Conservation (phyloP, 1,140 invertebrate genomes). For the Matsumurasca onukii region DNA sequence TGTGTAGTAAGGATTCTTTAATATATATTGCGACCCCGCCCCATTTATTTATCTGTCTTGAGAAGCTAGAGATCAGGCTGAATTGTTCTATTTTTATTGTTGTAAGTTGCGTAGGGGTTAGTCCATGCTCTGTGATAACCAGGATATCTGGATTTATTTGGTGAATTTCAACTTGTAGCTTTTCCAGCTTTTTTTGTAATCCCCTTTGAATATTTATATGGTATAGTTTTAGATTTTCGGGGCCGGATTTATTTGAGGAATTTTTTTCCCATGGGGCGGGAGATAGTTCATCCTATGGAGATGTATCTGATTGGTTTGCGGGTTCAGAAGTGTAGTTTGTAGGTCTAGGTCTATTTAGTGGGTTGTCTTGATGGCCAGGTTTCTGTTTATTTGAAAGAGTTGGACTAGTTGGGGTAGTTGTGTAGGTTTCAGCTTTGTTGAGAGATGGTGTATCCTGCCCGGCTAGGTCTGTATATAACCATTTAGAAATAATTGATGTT, state of each 20-base stretch:
- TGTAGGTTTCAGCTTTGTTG: background rate
- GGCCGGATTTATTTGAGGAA: background rate
- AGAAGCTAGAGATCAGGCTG: too few relatives aligned
- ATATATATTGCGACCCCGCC: background rate
- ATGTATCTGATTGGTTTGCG: background rate
- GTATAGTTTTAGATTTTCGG: background rate
- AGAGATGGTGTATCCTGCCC: background rate
- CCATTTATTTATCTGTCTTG: too few relatives aligned
- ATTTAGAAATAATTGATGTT: too few relatives aligned
- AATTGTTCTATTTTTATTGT: too few relatives aligned
- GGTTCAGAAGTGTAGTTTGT: background rate
- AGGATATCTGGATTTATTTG: conserved; percentile 23
- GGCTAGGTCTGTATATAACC: too few relatives aligned
- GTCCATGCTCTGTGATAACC: background rate
- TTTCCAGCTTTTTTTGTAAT: conserved; percentile 5
- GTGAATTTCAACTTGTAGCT: background rate
- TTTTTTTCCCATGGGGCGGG: background rate
- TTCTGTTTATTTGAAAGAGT: background rate
- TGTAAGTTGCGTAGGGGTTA: background rate
- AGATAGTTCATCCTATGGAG: background rate
- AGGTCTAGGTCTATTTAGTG: background rate
- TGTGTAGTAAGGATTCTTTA: background rate
- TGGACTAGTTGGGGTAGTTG: background rate
- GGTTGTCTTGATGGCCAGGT: background rate
- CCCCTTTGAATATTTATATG: background rate